These are phyloP conservation scores for Gallinago nigripennis DNA, from an alignment of 2,797 vertebrate species.

Conservation along the genomic window DNA sequence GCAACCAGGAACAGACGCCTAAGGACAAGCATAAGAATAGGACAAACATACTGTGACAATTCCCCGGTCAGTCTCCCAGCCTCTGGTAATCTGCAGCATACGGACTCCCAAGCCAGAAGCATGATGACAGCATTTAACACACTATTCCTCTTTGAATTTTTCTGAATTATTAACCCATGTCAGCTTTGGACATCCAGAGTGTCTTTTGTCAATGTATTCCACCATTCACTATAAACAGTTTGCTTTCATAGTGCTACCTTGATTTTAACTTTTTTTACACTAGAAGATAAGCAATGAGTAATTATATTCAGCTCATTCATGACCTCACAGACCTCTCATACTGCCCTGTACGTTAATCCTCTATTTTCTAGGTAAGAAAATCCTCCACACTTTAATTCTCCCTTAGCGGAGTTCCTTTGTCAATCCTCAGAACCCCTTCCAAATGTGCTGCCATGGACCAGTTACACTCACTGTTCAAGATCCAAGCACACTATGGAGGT, in stretches of 20 bases:
- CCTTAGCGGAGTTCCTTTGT: background rate
- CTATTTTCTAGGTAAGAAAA: background rate
- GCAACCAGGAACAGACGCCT: background rate
- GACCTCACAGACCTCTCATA: background rate
- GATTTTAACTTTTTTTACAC: background rate
- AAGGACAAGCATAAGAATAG: background rate
- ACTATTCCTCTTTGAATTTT: background rate
- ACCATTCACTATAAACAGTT: rapidly evolving
- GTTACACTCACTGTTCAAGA: background rate
- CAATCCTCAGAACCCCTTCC: background rate
- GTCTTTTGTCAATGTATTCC: background rate
- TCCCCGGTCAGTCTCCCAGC: background rate
- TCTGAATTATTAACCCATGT: background rate
- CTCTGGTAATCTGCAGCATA: background rate
- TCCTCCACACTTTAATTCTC: background rate
- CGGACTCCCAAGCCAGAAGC: background rate
- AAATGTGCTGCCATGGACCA: background rate
- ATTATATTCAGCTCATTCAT: background rate
- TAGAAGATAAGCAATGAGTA: background rate
- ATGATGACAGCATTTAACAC: background rate
- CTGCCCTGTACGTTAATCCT: background rate
- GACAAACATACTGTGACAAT: background rate
- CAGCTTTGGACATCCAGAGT: background rate
- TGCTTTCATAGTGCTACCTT: background rate
- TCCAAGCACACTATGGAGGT: background rate